Conservation (phyloP, 2,797 vertebrate genomes). For the Brotula barbata region DNA sequence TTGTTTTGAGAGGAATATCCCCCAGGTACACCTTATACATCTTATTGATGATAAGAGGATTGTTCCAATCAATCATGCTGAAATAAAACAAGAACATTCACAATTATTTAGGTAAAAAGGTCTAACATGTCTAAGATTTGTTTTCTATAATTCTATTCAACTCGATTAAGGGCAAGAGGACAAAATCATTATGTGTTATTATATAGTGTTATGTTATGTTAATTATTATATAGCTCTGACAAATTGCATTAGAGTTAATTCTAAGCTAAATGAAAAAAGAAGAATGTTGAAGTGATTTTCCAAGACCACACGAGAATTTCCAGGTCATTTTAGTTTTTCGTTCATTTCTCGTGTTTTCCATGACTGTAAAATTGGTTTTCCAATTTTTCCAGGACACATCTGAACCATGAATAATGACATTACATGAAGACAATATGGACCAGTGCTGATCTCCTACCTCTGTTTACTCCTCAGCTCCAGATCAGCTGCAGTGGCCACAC, state of each 20-base stretch:
- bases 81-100: constrained; percentile 26
- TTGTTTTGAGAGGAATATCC: constrained; percentile 97
- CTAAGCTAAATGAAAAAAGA: too few species aligned
- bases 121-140: background rate
- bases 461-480: constrained; percentile 97
- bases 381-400: too few species aligned
- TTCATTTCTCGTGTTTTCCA: too few species aligned
- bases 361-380: too few species aligned
- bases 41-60: constrained; percentile 93
- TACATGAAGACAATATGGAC: background rate
- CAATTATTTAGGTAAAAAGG: background rate
- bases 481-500: constrained; percentile 96
- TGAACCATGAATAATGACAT: background rate
- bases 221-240: too few species aligned
- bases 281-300: too few species aligned
- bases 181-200: too few species aligned
- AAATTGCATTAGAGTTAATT: too few species aligned
- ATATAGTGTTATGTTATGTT: too few species aligned
- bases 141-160: background rate
- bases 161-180: too few species aligned
- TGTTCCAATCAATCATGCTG: constrained; percentile 99
- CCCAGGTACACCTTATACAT: constrained; percentile 98
- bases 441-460: constrained; percentile 76
- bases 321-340: too few species aligned
- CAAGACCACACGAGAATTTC: too few species aligned